Base-by-base conservation (phyloP, 2,113 vertebrate species). In the Hydrolagus affinis region DNA sequence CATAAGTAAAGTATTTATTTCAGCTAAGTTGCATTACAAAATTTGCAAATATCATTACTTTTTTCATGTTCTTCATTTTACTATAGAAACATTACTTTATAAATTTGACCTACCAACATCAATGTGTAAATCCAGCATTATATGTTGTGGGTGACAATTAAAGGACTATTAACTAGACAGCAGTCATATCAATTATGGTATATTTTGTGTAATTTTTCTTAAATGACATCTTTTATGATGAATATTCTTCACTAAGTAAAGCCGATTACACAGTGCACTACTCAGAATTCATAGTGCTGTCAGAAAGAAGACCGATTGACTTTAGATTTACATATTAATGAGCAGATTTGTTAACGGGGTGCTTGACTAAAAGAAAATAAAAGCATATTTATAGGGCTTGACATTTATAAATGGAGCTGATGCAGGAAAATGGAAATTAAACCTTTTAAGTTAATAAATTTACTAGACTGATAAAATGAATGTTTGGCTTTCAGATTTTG, bases 301-400 rank as follows among this genome's bases (percentile, higher is more conserved):
- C 93, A 95, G 94, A 89, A 88, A 95, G 95, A 96, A 97, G 96
- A 97, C 93, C 93, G 94, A 97, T 96, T 97, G 96, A 98, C 96
- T 99, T 96, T 94, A 96, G 95, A 99, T 99, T 99, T 98, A 96
- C 97, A 98, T 99, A 98, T 98, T 99, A 99, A 99, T 99, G 97
- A 97, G 96, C 95, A 96, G 96, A 97, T 98, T 97, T 97, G 96
- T 98, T 97, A 97, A 97, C 95, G 96, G 95, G 92, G 93, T 94
- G 93, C 95, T 96, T 96, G 95, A 96, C 95, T 96, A 95, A 94
- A 94, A 91, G 94, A 96, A 96, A 98, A 96, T 96, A 97, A 95
- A 96, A 93, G 94, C 92, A 91, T 96, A 95, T 98, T 99, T 96
- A 97, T 97, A 97, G 96, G 96, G 96, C 95, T 94, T 90, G 93